A percentile compares a stretch with the other conserved stretches of the same genome.
These are phyloP conservation scores for Sebastes fasciatus DNA, from an alignment of 2,113 vertebrate species.

Conservation along the genomic window DNA sequence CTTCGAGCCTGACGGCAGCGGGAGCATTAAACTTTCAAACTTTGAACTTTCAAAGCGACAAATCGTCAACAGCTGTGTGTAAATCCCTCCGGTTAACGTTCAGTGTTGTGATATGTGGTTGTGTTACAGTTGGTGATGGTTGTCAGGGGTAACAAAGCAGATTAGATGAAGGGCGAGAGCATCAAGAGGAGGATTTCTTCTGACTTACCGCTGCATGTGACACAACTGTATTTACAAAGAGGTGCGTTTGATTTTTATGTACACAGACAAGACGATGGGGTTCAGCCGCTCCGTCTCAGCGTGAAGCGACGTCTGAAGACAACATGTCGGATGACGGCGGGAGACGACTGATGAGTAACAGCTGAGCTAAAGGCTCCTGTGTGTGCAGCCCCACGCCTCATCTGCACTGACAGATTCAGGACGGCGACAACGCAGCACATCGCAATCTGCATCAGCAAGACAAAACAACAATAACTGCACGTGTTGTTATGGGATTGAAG, in stretches of 20 bases:
- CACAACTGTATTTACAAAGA: constrained; percentile 42
- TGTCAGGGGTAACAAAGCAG: constrained; percentile 17
- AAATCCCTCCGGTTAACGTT: background rate
- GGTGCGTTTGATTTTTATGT: constrained; percentile 56
- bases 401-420: constrained; percentile 70
- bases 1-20: background rate
- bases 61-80: constrained; percentile 9
- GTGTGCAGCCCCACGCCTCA: constrained; percentile 39
- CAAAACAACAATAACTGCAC: constrained; percentile 41
- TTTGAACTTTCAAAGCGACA: background rate
- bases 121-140: constrained; percentile 14
- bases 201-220: constrained; percentile 34
- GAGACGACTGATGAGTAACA: constrained; percentile 57
- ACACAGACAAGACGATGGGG: constrained; percentile 40
- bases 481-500: background rate
- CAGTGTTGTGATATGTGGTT: constrained; percentile 1
- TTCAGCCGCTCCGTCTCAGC: constrained; percentile 26
- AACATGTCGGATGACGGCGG: constrained; percentile 45
- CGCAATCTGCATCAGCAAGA: constrained; percentile 34
- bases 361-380: constrained; percentile 48
- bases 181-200: constrained; percentile 25
- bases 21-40: constrained; percentile 1
- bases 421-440: constrained; percentile 27
- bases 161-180: background rate
- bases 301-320: constrained; percentile 25